These are phyloP conservation scores for Pygathrix nemaeus DNA, from an alignment of 2,113 vertebrate species.

Conservation along the genomic window DNA sequence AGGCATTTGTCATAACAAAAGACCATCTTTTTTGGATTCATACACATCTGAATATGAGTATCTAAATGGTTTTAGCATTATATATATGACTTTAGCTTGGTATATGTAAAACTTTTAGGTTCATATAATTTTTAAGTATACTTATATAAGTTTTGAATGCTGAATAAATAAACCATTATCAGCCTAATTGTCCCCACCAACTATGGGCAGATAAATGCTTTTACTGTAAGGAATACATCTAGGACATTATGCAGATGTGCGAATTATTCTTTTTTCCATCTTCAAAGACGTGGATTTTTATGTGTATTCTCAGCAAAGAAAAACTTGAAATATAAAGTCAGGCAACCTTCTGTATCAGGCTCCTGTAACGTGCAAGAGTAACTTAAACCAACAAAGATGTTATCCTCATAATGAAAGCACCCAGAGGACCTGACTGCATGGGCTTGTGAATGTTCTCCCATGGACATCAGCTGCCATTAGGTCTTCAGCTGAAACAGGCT, in stretches of 20 bases:
- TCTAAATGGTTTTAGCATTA: neutral
- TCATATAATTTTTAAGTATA: neutral
- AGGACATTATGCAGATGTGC: neutral
- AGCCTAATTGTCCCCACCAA: neutral
- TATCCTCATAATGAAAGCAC: neutral
- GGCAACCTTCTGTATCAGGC: neutral
- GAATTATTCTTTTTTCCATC: neutral
- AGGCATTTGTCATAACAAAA: neutral
- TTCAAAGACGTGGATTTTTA: conserved; percentile 21
- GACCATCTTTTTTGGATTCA: neutral
- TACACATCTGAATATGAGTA: neutral
- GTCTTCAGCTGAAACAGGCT: neutral
- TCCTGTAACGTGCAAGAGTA: neutral
- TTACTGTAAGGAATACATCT: neutral
- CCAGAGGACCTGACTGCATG: neutral
- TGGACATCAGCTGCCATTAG: neutral
- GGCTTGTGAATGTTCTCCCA: neutral
- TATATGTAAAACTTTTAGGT: neutral
- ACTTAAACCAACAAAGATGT: neutral
- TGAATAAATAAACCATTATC: neutral
- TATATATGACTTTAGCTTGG: neutral
- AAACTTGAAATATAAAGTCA: neutral
- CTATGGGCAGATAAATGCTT: neutral
- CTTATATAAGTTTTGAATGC: neutral
- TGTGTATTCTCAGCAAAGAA: neutral